Evolutionary conservation across 2,888 invertebrate genomes (phyloP).

Genomic region (Drosophila sordidapex): DNA sequence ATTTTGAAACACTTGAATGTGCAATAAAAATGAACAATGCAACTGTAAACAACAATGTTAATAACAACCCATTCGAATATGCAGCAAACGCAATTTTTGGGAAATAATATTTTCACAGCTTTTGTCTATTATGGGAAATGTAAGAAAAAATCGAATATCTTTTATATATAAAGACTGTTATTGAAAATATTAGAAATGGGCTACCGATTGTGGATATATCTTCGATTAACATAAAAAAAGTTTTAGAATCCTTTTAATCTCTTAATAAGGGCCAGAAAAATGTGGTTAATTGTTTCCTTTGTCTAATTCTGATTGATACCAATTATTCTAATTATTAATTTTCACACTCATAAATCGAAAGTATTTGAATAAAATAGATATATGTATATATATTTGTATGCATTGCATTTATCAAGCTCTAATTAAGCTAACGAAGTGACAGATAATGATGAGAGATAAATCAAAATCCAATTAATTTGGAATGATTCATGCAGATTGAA

Average conservation of each 20-base stretch:
- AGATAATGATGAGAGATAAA: constrained; percentile 3
- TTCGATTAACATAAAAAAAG: neutral
- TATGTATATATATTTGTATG: neutral
- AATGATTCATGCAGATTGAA: neutral
- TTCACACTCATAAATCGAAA: neutral
- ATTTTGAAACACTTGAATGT: neutral
- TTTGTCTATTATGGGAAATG: neutral
- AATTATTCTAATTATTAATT: neutral
- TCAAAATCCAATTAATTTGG: neutral
- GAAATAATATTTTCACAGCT: neutral
- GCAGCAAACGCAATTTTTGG: neutral
- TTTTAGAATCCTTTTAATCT: neutral
- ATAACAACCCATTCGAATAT: constrained; percentile 1
- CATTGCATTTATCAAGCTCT: neutral
- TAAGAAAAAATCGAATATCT: neutral
- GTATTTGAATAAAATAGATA: neutral
- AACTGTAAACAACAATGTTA: constrained; percentile 8
- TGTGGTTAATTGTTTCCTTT: neutral
- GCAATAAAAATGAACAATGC: neutral
- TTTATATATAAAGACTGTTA: neutral
- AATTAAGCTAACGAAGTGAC: neutral
- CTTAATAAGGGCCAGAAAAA: no score
- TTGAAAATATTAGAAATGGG: neutral
- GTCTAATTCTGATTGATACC: neutral
- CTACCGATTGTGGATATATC: neutral